Conservation (phyloP, 2,888 invertebrate genomes). For the Elysia crispata region DNA sequence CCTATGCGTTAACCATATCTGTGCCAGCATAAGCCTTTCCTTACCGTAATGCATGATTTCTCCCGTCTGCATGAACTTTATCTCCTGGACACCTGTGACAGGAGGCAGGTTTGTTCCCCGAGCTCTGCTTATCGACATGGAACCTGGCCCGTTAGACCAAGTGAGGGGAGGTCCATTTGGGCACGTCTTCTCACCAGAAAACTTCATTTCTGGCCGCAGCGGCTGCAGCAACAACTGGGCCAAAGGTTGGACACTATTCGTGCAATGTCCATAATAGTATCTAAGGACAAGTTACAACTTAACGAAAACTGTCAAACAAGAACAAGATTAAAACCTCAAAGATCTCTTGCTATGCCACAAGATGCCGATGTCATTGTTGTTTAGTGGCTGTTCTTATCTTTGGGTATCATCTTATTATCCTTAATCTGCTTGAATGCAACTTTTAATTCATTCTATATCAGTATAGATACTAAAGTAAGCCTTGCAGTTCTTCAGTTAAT, state of each 20-base stretch:
- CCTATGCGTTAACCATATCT: too few species aligned
- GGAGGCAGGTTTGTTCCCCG: constrained; percentile 46
- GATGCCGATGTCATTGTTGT: too few species aligned
- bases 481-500: too few species aligned
- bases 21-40: too few species aligned
- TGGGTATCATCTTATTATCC: too few species aligned
- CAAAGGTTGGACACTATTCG: constrained; percentile 27
- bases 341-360: neutral
- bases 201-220: constrained; percentile 39
- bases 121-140: constrained; percentile 46
- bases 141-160: constrained; percentile 35
- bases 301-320: neutral
- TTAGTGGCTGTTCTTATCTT: too few species aligned
- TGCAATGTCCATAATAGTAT: neutral
- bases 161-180: constrained; percentile 36
- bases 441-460: too few species aligned
- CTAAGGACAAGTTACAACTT: neutral
- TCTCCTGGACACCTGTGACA: neutral
- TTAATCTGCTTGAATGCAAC: too few species aligned
- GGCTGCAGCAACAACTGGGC: constrained; percentile 49
- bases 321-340: neutral
- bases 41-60: too few species aligned
- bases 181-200: constrained; percentile 35
- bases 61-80: too few species aligned
- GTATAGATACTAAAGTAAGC: too few species aligned